phyloP scores from a whole-genome alignment of 2,888 invertebrate genomes.

The Hipparchia semele region DNA sequence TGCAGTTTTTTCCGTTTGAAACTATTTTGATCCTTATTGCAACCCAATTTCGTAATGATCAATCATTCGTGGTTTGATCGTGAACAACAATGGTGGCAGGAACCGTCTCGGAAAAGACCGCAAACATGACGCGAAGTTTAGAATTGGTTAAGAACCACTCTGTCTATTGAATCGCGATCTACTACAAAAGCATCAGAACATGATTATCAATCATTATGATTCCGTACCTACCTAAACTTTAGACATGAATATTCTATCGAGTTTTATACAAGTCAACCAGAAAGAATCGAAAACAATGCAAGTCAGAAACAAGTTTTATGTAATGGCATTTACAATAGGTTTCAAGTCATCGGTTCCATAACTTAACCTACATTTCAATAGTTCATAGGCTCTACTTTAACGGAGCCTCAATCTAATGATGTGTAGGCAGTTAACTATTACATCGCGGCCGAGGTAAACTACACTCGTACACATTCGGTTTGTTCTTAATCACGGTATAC shows the following conservation, averaged over 20 bases:
- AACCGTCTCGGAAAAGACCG: too few species aligned
- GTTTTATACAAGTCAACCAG: not conserved
- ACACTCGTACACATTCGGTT: conserved; percentile 23
- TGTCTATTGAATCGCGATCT: not conserved
- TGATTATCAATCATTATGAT: not conserved
- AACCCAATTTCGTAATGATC: too few species aligned
- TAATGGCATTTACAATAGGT: conserved; percentile 12
- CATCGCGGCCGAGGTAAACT: conserved; percentile 27
- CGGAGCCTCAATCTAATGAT: conserved; percentile 23
- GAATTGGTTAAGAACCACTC: too few species aligned
- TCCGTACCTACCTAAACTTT: not conserved
- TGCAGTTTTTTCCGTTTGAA: too few species aligned
- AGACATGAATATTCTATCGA: not conserved
- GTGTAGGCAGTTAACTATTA: conserved; percentile 26
- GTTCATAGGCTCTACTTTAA: conserved; percentile 8
- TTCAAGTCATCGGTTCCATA: conserved; percentile 12
- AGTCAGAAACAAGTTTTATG: conserved; percentile 5
- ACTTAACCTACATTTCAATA: conserved; percentile 14
- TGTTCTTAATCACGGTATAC: conserved; percentile 30
- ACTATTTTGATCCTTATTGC: too few species aligned
- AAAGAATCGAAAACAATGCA: conserved; percentile 13
- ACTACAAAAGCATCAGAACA: not conserved
- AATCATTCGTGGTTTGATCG: too few species aligned
- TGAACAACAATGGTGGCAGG: too few species aligned
- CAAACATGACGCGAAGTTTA: too few species aligned